Evolutionary conservation across 2,888 invertebrate genomes (phyloP).

Genomic region (Oscheius sp.): DNA sequence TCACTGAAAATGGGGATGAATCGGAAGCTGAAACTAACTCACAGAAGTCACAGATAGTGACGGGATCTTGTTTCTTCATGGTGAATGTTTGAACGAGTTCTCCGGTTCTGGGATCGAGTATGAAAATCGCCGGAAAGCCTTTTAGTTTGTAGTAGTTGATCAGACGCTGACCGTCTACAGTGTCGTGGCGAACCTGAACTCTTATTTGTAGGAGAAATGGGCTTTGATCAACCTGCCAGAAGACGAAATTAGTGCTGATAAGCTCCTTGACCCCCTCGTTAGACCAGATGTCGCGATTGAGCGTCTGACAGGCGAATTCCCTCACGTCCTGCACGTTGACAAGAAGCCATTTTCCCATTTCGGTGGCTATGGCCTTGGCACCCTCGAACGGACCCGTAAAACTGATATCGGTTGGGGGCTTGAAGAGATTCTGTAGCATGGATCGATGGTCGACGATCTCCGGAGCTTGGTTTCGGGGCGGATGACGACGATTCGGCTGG

Average conservation of each 20-base stretch:
- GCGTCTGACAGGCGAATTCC: constrained; percentile 81
- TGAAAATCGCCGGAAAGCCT: constrained; percentile 60
- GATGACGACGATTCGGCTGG: neutral
- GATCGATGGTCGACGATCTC: constrained; percentile 1
- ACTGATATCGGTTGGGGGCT: constrained; percentile 81
- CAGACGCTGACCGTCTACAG: constrained; percentile 53
- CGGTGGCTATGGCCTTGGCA: constrained; percentile 78
- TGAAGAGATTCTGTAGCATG: constrained; percentile 80
- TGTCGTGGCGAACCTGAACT: constrained; percentile 44
- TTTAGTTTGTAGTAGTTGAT: constrained; percentile 50
- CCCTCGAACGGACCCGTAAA: constrained; percentile 79
- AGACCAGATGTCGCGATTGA: constrained; percentile 81
- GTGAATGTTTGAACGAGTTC: constrained; percentile 48
- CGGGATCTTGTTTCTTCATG: constrained; percentile 45
- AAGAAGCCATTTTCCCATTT: constrained; percentile 80
- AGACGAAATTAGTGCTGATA: constrained; percentile 80
- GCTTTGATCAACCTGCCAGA: constrained; percentile 79
- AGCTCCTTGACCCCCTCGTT: constrained; percentile 79
- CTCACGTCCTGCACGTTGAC: constrained; percentile 82
- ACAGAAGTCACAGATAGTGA: constrained; percentile 57
- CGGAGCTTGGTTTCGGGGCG: neutral
- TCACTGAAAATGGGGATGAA: constrained; percentile 41
- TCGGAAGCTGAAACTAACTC: neutral
- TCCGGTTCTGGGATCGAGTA: constrained; percentile 65
- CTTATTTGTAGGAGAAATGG: neutral